Evolutionary conservation across 2,797 vertebrate species (phyloP).

Genomic region (Crocidura indochinensis): DNA sequence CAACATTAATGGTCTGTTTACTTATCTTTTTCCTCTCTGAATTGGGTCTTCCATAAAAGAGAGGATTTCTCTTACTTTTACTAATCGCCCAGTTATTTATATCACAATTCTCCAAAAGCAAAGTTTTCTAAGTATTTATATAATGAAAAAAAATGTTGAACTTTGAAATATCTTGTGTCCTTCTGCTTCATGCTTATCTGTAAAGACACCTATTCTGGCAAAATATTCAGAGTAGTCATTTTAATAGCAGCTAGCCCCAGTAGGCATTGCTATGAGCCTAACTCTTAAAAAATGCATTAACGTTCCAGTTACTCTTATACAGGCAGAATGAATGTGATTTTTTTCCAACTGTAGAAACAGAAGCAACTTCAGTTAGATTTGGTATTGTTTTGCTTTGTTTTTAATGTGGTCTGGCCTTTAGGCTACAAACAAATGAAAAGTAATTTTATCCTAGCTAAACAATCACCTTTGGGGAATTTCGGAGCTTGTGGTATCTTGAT

Average conservation of each 20-base stretch:
- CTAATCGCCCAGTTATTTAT: slow-evolving; percentile 17
- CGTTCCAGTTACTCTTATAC: slow-evolving; percentile 48
- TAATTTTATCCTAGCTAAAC: slow-evolving; percentile 72
- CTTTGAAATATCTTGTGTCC: slow-evolving; percentile 53
- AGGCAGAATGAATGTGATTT: slow-evolving; percentile 58
- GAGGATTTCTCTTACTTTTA: slow-evolving; percentile 57
- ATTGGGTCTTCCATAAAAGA: slow-evolving; percentile 57
- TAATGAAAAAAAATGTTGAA: slow-evolving; percentile 48
- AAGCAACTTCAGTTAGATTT: slow-evolving; percentile 46
- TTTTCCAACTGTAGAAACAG: slow-evolving; percentile 43
- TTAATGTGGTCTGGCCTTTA: slow-evolving; percentile 25
- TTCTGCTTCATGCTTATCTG: slow-evolving; percentile 53
- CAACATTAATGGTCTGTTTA: slow-evolving; percentile 53
- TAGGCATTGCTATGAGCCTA: slow-evolving; percentile 37
- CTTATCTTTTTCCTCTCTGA: slow-evolving; percentile 4
- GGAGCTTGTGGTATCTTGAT: slow-evolving; percentile 22
- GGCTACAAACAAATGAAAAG: slow-evolving; percentile 77
- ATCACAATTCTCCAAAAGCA: slow-evolving; percentile 44
- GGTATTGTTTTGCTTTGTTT: not conserved
- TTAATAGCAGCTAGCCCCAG: slow-evolving; percentile 40
- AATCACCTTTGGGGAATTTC: slow-evolving; percentile 68
- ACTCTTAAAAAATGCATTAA: slow-evolving; percentile 59
- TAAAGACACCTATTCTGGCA: slow-evolving; percentile 41
- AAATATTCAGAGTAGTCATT: slow-evolving; percentile 50
- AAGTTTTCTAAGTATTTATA: slow-evolving; percentile 46